phyloP scores from a whole-genome alignment of 2,797 vertebrate species.

The Lagodon rhomboides region DNA sequence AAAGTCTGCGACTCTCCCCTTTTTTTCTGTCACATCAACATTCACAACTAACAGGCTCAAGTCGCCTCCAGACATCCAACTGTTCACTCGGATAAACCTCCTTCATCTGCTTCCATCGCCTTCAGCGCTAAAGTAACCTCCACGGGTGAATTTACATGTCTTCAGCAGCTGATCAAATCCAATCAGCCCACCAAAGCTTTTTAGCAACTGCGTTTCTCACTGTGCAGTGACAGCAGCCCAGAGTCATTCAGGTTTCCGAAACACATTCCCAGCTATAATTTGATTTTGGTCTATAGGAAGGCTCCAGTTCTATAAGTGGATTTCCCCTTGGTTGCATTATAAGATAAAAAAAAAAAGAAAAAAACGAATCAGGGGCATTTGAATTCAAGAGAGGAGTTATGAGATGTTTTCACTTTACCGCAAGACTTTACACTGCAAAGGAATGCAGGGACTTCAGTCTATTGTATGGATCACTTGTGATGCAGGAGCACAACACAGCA shows the following conservation, averaged over 20 bases:
- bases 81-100: slow-evolving; percentile 64
- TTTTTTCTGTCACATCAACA: slow-evolving; percentile 58
- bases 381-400: background rate
- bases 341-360: background rate
- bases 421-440: background rate
- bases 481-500: background rate
- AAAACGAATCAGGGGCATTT: slow-evolving; percentile 4
- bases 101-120: slow-evolving; percentile 41
- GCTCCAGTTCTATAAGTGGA: background rate
- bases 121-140: slow-evolving; percentile 40
- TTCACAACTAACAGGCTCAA: slow-evolving; percentile 55
- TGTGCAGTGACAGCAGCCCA: background rate
- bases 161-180: slow-evolving; percentile 37
- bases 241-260: slow-evolving; percentile 18
- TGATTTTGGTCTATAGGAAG: background rate
- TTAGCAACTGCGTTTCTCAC: background rate
- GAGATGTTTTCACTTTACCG: background rate
- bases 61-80: slow-evolving; percentile 52
- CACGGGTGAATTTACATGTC: slow-evolving; percentile 33
- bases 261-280: background rate
- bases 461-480: background rate
- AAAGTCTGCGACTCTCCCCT: slow-evolving; percentile 20
- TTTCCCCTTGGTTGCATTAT: background rate
- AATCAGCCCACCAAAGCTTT: slow-evolving; percentile 17
- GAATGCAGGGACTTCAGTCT: background rate